Conservation (phyloP, 2,797 vertebrate genomes). For the Amniataba percoides region DNA sequence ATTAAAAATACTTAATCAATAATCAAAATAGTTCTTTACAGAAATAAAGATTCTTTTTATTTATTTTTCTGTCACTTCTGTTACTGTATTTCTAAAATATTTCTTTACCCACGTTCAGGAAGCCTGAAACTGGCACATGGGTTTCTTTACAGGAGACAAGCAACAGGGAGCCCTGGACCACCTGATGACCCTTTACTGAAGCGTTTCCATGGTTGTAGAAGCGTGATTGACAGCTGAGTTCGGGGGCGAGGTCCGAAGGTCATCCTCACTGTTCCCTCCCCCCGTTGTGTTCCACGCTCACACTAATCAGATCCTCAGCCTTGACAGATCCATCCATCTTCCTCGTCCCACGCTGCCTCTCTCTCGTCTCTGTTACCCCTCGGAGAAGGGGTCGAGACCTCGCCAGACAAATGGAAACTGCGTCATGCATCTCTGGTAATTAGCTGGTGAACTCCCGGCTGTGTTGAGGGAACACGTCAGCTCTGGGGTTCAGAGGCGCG, state of each 20-base stretch:
- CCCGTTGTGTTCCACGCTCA: constrained; percentile 28
- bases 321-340: constrained; percentile 57
- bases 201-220: constrained; percentile 43
- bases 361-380: constrained; percentile 11
- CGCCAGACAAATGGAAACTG: constrained; percentile 18
- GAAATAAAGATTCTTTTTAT: background rate
- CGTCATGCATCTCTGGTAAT: constrained; percentile 30
- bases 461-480: constrained; percentile 8
- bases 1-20: background rate
- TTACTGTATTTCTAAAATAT: background rate
- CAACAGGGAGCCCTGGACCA: constrained; percentile 5
- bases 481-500: background rate
- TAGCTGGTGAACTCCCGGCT: constrained; percentile 12
- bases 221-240: constrained; percentile 67
- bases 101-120: background rate
- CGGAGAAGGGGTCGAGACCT: constrained; percentile 30
- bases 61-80: background rate
- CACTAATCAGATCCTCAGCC: constrained; percentile 63
- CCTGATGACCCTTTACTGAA: constrained; percentile 27
- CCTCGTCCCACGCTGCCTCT: constrained; percentile 20
- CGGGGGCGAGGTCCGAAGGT: constrained; percentile 59
- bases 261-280: constrained; percentile 24
- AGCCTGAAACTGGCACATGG: background rate
- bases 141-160: constrained; percentile 12
- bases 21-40: background rate